Evolutionary conservation across 2,888 invertebrate genomes (phyloP).

Genomic region (Tineola bisselliella): DNA sequence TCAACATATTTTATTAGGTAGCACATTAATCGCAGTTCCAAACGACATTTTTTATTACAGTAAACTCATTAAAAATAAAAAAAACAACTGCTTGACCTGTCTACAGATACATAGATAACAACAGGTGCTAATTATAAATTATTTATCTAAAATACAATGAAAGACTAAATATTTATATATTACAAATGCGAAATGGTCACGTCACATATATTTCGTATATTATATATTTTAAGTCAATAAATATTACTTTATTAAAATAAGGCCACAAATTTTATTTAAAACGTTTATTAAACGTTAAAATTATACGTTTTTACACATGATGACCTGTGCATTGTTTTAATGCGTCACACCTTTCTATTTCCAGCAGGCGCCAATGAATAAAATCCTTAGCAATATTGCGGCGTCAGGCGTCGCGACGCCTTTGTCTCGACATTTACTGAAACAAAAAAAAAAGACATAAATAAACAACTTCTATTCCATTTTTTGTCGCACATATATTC

Average conservation of each 20-base stretch:
- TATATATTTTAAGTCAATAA: too few relatives aligned
- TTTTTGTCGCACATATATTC: background rate
- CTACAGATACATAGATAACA: background rate
- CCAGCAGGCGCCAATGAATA: conserved; percentile 38
- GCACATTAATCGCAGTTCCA: too few relatives aligned
- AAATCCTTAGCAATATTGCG: conserved; percentile 10
- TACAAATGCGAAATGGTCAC: background rate
- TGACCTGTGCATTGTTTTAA: conserved; percentile 24
- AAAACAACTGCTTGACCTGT: background rate
- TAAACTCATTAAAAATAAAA: background rate
- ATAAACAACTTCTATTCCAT: background rate
- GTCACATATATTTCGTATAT: background rate
- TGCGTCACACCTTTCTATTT: conserved; percentile 60
- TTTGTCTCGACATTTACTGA: background rate
- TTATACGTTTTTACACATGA: background rate
- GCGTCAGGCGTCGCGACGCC: conserved; percentile 14
- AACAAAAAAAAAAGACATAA: conserved; percentile 15
- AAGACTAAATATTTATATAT: background rate
- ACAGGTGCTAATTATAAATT: background rate
- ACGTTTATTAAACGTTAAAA: background rate
- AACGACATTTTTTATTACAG: too few relatives aligned
- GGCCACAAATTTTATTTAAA: too few relatives aligned
- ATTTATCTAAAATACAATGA: background rate
- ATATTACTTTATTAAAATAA: too few relatives aligned
- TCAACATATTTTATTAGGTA: too few relatives aligned